A percentile compares a stretch with the other conserved stretches of the same genome.
phyloP scores from a whole-genome alignment of 2,888 invertebrate species.

The Hypena proboscidalis region DNA sequence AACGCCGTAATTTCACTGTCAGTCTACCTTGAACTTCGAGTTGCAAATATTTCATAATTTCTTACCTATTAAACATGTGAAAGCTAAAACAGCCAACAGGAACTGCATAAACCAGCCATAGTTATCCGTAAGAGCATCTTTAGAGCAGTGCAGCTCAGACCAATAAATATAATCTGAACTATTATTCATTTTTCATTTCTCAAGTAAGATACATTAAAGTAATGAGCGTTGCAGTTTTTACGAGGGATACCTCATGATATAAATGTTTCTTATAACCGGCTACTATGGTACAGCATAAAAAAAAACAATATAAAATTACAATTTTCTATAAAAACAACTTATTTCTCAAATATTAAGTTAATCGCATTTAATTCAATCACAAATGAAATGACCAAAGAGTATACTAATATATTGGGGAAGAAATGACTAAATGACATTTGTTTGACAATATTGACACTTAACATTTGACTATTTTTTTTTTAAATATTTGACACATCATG shows the following conservation, averaged over 20 bases:
- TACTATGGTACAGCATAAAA: neutral
- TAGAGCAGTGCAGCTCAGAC: constrained; percentile 86
- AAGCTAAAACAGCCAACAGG: constrained; percentile 88
- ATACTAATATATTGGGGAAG: no score
- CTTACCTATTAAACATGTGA: constrained; percentile 90
- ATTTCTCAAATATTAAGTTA: constrained; percentile 2
- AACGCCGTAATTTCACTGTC: constrained; percentile 17
- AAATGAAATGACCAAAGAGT: no score
- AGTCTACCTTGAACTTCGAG: constrained; percentile 31
- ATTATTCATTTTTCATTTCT: constrained; percentile 80
- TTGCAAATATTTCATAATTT: constrained; percentile 23
- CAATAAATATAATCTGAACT: constrained; percentile 74
- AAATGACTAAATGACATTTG: constrained; percentile 11
- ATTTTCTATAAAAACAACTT: constrained; percentile 10
- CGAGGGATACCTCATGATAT: constrained; percentile 21
- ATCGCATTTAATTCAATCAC: constrained; percentile 9
- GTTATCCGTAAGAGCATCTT: constrained; percentile 89
- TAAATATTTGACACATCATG: no score
- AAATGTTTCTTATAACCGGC: neutral
- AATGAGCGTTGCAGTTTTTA: no score
- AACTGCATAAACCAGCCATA: constrained; percentile 91
- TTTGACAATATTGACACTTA: neutral
- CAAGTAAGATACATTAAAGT: no score
- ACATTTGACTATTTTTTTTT: neutral
- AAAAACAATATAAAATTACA: constrained; percentile 8